Evolutionary conservation across 2,797 vertebrate genomes (phyloP), one percentile per base, ranked within the genome.

Genomic region (Oryzias dopingdopingensis): DNA sequence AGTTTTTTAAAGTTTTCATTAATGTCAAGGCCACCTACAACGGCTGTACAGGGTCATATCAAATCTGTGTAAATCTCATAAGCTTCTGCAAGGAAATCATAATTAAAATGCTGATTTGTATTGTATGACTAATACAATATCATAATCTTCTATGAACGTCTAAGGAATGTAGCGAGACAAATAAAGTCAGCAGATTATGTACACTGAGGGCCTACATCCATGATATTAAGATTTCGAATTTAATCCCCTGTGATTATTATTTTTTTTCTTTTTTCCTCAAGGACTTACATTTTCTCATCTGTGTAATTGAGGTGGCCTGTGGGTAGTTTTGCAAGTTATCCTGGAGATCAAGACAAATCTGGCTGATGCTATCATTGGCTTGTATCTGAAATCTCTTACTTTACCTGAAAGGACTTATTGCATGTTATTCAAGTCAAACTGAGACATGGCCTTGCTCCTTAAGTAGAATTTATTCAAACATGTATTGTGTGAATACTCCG

Each of bases 221-320:
- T 88, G 91, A 96, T 93, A 95, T 95, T 93, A 88, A 95, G 91
- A 95, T 94, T 93, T 92, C 92, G 76, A 79, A 92, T 92, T 80
- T 90, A 93, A 92, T 95, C 94, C 92, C 86, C 76, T 12, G 88
- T 62, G 81, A 90, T 94, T 94, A 94, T 94, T 83, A 94, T 91
- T 93, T 89, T 87, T 41, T 23, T 23, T 6, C 6, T 29, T 42
- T 6, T 44, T 56, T 81, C 85, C 53, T 70, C 79, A 80, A 89
- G 91, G 94, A 96, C 94, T 96, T 95, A 91, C 86, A 92, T 92
- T 80, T 22, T 84, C 81, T 92, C 86, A 80, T 92, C 93, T 90
- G 83, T 87, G 93, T 83, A 85, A 91, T 81, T 78, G 66, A 89
- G 89, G 59, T 70, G 65, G 73, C 23, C 55, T 59, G 57, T 71